A percentile compares a stretch with the other conserved stretches of the same genome.
These are phyloP conservation scores for Lepus europaeus DNA, from an alignment of 2,113 vertebrate genomes.

Conservation along the genomic window DNA sequence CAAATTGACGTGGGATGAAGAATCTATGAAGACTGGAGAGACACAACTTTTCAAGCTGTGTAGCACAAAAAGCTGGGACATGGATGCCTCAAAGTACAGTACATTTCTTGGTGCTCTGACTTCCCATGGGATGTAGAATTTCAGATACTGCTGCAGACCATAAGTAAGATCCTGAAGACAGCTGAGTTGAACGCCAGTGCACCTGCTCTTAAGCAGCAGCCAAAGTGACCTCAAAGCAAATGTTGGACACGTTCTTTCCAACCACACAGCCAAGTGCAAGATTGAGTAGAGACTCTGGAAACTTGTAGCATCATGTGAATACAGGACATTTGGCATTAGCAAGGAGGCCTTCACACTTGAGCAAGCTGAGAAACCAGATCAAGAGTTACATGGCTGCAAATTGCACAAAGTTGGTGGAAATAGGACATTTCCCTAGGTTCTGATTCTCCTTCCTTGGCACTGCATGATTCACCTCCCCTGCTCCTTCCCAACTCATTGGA, in stretches of 20 bases:
- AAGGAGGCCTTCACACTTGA: not conserved
- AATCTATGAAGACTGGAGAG: not conserved
- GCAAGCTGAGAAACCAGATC: not conserved
- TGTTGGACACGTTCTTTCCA: not conserved
- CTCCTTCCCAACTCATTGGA: not conserved
- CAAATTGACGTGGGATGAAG: not conserved
- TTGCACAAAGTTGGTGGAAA: not conserved
- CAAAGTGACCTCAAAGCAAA: not conserved
- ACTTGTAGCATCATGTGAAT: not conserved
- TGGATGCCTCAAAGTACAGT: not conserved
- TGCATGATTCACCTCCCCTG: not conserved
- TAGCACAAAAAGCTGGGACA: not conserved
- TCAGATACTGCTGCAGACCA: not conserved
- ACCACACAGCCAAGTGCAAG: not conserved
- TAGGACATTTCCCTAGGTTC: not conserved
- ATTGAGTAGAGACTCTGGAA: not conserved
- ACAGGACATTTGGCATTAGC: not conserved
- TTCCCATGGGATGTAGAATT: not conserved
- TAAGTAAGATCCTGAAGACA: not conserved
- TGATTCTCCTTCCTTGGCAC: not conserved
- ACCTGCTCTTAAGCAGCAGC: not conserved
- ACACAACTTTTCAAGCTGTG: not conserved
- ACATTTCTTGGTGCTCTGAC: not conserved
- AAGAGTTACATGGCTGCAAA: not conserved
- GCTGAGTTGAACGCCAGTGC: not conserved